phyloP scores from a whole-genome alignment of 2,113 vertebrate species.

The Tichodroma muraria region DNA sequence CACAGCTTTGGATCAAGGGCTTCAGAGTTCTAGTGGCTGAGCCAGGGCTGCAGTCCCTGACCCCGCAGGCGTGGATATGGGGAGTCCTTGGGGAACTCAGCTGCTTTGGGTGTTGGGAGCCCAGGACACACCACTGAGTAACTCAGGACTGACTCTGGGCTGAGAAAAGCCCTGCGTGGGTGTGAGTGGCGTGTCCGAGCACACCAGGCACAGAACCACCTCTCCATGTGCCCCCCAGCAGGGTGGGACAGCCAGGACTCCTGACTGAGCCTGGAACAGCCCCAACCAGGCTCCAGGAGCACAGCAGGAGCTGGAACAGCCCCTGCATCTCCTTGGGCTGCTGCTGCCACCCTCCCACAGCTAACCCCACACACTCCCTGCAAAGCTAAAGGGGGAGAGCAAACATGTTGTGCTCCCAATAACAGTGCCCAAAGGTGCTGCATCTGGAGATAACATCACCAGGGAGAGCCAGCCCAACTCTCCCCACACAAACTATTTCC shows the following conservation, averaged over 20 bases:
- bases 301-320: too few species aligned
- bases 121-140: neutral
- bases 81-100: neutral
- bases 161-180: neutral
- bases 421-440: constrained; percentile 10
- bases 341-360: neutral
- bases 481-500: constrained; percentile 40
- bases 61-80: rapidly evolving
- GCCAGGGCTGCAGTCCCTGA: neutral
- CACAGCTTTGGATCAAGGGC: neutral
- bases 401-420: neutral
- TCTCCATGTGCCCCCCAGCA: neutral
- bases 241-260: neutral
- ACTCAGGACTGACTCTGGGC: rapidly evolving
- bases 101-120: neutral
- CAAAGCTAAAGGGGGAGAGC: neutral
- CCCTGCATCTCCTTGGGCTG: neutral
- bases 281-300: too few species aligned
- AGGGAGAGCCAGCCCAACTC: neutral
- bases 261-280: neutral
- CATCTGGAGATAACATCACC: constrained; percentile 15
- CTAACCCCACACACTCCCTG: neutral
- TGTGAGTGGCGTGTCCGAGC: neutral
- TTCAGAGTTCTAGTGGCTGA: neutral
- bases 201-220: neutral